Percentiles rank a stretch among this genome's conserved stretches.
Conservation (phyloP, 2,113 vertebrate species). For the Melozone crissalis region DNA sequence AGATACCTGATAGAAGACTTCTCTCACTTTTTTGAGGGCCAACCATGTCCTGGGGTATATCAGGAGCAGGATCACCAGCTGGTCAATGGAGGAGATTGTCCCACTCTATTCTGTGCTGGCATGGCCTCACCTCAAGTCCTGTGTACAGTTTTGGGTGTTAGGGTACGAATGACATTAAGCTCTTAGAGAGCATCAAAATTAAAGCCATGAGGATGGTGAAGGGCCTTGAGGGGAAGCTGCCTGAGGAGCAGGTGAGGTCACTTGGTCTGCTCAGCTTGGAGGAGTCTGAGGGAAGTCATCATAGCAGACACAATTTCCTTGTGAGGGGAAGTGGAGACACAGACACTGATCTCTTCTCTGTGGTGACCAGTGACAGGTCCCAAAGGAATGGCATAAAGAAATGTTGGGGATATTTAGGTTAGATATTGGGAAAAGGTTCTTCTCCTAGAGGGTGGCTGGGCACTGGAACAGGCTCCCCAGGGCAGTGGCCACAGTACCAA, state of each 20-base stretch:
- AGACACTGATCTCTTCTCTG: background rate
- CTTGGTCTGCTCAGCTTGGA: background rate
- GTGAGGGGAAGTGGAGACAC: fast-evolving
- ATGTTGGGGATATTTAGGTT: background rate
- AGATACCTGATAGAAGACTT: background rate
- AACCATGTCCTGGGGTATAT: fast-evolving
- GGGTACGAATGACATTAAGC: no score
- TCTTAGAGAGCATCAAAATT: background rate
- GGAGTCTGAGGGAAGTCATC: background rate
- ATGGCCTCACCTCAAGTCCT: background rate
- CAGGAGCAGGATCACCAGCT: background rate
- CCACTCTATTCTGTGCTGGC: fast-evolving
- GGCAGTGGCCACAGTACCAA: background rate
- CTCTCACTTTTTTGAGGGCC: background rate
- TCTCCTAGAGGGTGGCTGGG: no score
- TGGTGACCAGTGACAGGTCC: background rate
- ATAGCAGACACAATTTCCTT: background rate
- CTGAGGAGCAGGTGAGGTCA: fast-evolving
- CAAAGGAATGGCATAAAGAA: background rate
- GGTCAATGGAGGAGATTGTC: no score
- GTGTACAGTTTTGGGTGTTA: background rate
- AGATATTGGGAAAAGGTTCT: background rate
- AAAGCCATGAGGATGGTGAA: background rate
- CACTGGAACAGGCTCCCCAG: no score
- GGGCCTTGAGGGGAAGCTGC: fast-evolving